Evolutionary conservation across 2,113 vertebrate species (phyloP).

Genomic region (Dasyurus viverrinus): DNA sequence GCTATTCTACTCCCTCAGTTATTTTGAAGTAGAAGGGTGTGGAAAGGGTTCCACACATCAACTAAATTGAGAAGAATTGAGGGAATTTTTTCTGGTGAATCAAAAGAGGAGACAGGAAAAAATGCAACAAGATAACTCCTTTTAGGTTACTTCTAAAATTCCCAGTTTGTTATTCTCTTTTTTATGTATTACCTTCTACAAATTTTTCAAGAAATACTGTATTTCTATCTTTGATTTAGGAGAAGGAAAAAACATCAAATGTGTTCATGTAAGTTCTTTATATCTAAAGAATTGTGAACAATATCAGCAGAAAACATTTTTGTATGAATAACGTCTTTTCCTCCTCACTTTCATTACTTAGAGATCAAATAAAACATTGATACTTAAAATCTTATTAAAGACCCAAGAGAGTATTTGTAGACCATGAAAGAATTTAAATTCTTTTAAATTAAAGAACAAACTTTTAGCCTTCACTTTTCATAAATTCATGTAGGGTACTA

Average conservation of each 20-base stretch:
- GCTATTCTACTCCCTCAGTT: background rate
- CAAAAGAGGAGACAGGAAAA: background rate
- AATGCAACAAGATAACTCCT: background rate
- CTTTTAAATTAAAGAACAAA: background rate
- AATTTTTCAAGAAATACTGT: background rate
- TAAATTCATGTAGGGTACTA: background rate
- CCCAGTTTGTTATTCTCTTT: background rate
- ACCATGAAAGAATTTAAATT: background rate
- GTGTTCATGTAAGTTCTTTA: background rate
- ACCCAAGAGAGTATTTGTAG: background rate
- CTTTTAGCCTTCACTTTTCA: background rate
- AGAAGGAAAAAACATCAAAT: background rate
- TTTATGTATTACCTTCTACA: background rate
- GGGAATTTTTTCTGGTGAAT: background rate
- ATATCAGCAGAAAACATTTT: conserved; percentile 6
- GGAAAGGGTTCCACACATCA: background rate
- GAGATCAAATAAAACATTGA: conserved; percentile 4
- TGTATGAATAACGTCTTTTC: background rate
- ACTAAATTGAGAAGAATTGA: background rate
- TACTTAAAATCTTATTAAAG: background rate
- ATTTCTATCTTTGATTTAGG: background rate
- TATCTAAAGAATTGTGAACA: background rate
- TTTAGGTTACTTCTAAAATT: background rate
- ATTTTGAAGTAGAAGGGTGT: background rate
- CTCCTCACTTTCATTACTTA: conserved; percentile 15